Percentiles rank a stretch among this genome's conserved stretches.
Evolutionary conservation across 2,888 invertebrate genomes (phyloP).

Genomic region (Ophonus ardosiacus): DNA sequence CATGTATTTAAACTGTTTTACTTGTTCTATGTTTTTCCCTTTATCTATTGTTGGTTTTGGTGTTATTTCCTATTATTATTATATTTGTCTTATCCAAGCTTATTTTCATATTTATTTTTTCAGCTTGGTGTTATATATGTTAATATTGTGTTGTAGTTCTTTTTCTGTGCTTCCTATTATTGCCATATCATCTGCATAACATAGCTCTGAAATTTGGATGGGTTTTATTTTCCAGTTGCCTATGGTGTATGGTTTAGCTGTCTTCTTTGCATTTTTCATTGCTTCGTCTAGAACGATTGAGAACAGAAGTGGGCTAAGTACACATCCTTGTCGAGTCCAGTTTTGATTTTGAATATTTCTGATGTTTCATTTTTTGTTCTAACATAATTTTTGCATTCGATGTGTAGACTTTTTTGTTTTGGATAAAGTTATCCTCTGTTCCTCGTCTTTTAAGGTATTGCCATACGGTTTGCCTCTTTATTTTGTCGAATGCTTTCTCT

Average conservation of each 20-base stretch:
- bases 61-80: not conserved
- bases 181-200: not conserved
- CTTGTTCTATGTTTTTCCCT: no score
- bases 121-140: not conserved
- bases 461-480: no score
- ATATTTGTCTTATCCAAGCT: not conserved
- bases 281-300: not conserved
- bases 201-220: not conserved
- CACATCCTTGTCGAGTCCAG: not conserved
- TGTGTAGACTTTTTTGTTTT: no score
- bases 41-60: not conserved
- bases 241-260: not conserved
- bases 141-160: not conserved
- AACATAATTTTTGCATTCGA: no score
- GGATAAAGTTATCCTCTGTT: no score
- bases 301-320: not conserved
- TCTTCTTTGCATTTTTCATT: not conserved
- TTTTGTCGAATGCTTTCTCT: no score
- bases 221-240: slow-evolving; percentile 1
- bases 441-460: no score
- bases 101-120: not conserved
- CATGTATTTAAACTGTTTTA: no score
- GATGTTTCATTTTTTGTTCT: not conserved
- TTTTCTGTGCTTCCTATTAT: not conserved
- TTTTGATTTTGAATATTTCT: not conserved